A percentile compares a stretch with the other conserved stretches of the same genome.
Evolutionary conservation across 2,113 vertebrate genomes (phyloP).

Genomic region (Sturnira hondurensis): DNA sequence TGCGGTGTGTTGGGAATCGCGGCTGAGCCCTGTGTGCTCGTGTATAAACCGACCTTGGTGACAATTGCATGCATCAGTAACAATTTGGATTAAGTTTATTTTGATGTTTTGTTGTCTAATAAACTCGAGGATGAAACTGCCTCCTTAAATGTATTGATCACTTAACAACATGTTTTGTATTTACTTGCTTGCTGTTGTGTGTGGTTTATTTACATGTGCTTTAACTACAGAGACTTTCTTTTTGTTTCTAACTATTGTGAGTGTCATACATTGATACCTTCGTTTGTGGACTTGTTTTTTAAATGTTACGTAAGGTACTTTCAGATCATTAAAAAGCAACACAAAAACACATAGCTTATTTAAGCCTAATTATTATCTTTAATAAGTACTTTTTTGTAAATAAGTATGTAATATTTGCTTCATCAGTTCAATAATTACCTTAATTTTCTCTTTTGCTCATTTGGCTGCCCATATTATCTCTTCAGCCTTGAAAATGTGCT

Average conservation of each 20-base stretch:
- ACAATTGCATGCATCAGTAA: slow-evolving; percentile 30
- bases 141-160: slow-evolving; percentile 21
- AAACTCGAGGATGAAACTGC: slow-evolving; percentile 11
- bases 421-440: neutral
- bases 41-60: slow-evolving; percentile 22
- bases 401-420: slow-evolving; percentile 33
- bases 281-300: slow-evolving; percentile 41
- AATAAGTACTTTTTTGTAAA: neutral
- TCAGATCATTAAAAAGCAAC: slow-evolving; percentile 9
- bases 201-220: slow-evolving; percentile 35
- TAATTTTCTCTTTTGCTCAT: slow-evolving; percentile 20
- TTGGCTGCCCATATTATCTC: neutral
- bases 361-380: slow-evolving; percentile 35
- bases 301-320: slow-evolving; percentile 39
- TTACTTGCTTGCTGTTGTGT: slow-evolving; percentile 27
- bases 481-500: slow-evolving; percentile 18
- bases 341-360: neutral
- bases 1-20: neutral
- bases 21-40: neutral
- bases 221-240: slow-evolving; percentile 35
- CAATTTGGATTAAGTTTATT: slow-evolving; percentile 29
- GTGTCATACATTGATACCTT: slow-evolving; percentile 26
- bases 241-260: slow-evolving; percentile 51
- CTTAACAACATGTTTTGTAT: slow-evolving; percentile 46
- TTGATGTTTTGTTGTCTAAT: slow-evolving; percentile 42